Base-by-base conservation (phyloP, 1,140 invertebrate genomes). In the Diabrotica undecimpunctata region DNA sequence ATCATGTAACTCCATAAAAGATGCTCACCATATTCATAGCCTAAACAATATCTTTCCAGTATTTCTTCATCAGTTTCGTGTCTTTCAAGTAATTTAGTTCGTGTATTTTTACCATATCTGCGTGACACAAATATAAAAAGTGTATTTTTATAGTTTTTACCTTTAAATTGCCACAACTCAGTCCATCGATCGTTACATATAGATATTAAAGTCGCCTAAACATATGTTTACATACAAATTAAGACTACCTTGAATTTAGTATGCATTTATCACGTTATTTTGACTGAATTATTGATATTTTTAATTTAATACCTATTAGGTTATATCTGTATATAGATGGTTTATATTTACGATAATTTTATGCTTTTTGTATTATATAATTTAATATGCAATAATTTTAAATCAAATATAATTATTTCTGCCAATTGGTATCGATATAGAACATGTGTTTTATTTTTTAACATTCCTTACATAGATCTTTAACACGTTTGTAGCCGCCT, bases 241-340 rank as follows among this genome's bases (percentile, higher is more conserved):
- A 5, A 46, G 41, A 46, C 41, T 46, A 46, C 41, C 41, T 46
- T 46, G 41, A 46, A 46, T 10, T n/a, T 25, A 25, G n/a, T 46
- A 46, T 46, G 41, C 41, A 46, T 46, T 46, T 46, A 46, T 46
- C 41, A 46, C 41, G 41, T 46, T 46, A 46, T 46, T 46, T 46
- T 46, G 41, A 46, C 41, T 46, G 41, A 46, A 46, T 10, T 46
- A 46, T 46, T 46, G 41, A 46, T 46, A 46, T 46, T 46, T 46
- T 46, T 46, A 46, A 10, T 46, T 46, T 10, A 46, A 10, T 10
- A 46, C 41, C 8, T 46, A 10, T 46, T 10, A 8, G 41, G n/a
- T 46, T 46, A 46, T 46, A n/a, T 46, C 8, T 46, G n/a, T 46
- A 46, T 46, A 46, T 46, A n/a, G n/a, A 46, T 46, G n/a, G n/a